These are phyloP conservation scores for Phocoena sinus DNA, from an alignment of 2,113 vertebrate genomes.

Conservation along the genomic window DNA sequence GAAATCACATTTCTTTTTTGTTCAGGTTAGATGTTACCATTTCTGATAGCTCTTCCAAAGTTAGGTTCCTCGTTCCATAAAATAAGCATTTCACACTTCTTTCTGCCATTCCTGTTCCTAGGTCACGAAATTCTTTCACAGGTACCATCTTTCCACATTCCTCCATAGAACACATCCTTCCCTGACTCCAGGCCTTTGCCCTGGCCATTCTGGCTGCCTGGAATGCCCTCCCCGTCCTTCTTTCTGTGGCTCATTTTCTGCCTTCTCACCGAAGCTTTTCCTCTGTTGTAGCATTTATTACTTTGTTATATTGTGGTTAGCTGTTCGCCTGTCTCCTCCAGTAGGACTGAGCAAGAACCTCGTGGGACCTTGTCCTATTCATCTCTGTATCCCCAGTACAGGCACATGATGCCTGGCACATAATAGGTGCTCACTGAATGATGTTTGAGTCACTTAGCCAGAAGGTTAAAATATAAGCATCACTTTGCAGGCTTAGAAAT, in stretches of 20 bases:
- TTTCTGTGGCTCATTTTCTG: background rate
- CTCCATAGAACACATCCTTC: background rate
- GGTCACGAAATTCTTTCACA: background rate
- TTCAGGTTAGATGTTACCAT: background rate
- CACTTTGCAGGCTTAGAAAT: background rate
- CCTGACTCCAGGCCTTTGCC: background rate
- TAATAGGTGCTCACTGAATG: background rate
- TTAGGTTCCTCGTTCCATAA: background rate
- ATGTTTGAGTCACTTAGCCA: background rate
- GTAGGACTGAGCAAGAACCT: background rate
- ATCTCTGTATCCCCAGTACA: background rate
- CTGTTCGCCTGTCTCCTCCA: background rate
- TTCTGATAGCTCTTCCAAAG: conserved; percentile 17
- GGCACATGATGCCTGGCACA: background rate
- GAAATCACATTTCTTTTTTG: conserved; percentile 1
- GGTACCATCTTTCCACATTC: too few relatives aligned
- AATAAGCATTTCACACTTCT: background rate
- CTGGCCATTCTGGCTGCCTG: background rate
- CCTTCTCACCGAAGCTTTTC: background rate
- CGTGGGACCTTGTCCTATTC: background rate
- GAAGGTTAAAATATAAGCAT: background rate
- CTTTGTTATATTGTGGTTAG: background rate
- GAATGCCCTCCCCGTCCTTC: background rate
- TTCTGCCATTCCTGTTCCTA: background rate
- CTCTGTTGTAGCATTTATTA: background rate